Conservation (phyloP, 2,113 vertebrate genomes). For the Nibea coibor region DNA sequence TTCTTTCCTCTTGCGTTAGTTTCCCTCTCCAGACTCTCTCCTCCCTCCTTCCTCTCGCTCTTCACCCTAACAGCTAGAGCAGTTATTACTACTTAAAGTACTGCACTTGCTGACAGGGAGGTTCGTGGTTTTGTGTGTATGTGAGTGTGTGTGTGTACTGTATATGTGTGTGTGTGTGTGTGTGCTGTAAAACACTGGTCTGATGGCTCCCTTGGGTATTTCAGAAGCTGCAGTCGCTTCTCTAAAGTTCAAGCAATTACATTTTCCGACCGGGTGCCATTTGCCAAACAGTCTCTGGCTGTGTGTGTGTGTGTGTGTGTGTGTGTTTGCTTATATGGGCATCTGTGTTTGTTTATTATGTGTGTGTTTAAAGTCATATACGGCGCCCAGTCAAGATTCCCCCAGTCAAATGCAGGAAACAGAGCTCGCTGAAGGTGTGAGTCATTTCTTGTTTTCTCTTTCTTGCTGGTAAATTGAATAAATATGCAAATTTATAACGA, state of each 20-base stretch:
- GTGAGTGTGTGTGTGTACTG: conserved; percentile 33
- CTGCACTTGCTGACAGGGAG: conserved; percentile 73
- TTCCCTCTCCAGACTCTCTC: conserved; percentile 20
- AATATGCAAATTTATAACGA: conserved; percentile 4
- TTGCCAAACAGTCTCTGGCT: conserved; percentile 64
- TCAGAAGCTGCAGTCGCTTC: conserved; percentile 72
- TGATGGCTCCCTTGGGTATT: conserved; percentile 75
- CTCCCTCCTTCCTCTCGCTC: conserved; percentile 27
- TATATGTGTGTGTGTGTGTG: conserved; percentile 20
- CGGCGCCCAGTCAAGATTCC: background rate
- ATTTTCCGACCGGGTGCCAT: conserved; percentile 73
- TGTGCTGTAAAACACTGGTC: conserved; percentile 67
- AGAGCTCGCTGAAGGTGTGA: background rate
- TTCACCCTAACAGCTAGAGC: conserved; percentile 61
- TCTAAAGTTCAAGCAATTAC: conserved; percentile 82
- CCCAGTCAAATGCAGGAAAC: background rate
- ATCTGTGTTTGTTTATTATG: conserved; percentile 53
- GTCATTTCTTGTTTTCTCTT: background rate
- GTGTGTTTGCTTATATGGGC: conserved; percentile 35
- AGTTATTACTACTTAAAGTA: conserved; percentile 76
- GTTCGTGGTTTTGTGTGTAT: conserved; percentile 47
- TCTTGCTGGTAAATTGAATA: conserved; percentile 13
- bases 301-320: conserved; percentile 35
- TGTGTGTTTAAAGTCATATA: conserved; percentile 6
- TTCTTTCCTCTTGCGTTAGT: conserved; percentile 16